A percentile compares a stretch with the other conserved stretches of the same genome.
Conservation (phyloP, 2,113 vertebrate species). For the Phaethon lepturus region DNA sequence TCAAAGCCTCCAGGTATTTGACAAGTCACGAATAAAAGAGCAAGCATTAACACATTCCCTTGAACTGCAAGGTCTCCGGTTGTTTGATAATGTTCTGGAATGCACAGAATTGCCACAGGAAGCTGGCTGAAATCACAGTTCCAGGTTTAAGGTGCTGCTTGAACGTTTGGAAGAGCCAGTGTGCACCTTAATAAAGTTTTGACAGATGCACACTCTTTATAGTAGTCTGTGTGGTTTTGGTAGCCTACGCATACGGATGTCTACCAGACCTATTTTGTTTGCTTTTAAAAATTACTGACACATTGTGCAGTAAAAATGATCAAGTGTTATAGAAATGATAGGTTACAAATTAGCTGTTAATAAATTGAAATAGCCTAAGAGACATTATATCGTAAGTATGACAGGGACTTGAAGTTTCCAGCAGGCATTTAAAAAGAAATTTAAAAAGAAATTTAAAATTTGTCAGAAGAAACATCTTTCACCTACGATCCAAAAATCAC, state of each 20-base stretch:
- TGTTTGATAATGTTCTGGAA: neutral
- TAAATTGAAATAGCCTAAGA: neutral
- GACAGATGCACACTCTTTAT: neutral
- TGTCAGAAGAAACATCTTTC: neutral
- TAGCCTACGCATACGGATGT: too few species aligned
- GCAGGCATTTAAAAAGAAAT: neutral
- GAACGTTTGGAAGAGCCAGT: neutral
- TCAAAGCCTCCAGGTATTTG: neutral
- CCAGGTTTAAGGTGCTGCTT: neutral
- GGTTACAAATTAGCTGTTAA: neutral
- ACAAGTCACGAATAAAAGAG: neutral
- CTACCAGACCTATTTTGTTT: neutral
- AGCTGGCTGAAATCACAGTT: neutral
- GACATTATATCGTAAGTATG: neutral
- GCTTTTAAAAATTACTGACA: neutral
- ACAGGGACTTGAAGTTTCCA: neutral
- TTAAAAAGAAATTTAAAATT: neutral
- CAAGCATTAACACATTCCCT: neutral
- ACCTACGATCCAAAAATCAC: neutral
- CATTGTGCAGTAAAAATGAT: neutral
- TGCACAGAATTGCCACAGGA: neutral
- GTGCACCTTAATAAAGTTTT: neutral
- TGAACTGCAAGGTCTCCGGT: neutral
- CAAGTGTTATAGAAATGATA: neutral
- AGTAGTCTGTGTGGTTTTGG: neutral